Conservation (phyloP, 1,140 invertebrate species). For the Pseudomyrmex pallidus region DNA sequence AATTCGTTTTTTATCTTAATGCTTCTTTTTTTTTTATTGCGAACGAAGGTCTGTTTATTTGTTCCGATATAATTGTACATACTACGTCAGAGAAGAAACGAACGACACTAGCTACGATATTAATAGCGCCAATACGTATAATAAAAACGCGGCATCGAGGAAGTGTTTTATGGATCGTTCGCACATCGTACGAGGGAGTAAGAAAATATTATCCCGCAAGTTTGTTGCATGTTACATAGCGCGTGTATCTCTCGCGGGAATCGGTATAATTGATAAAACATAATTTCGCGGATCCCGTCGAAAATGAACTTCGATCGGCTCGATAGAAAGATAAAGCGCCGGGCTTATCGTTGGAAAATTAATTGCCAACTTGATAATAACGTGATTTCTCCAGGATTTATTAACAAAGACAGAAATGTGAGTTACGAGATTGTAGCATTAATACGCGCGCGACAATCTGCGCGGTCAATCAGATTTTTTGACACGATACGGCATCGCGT, state of each 20-base stretch:
- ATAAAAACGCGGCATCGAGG: background rate
- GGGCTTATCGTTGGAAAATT: background rate
- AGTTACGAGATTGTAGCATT: background rate
- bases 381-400: background rate
- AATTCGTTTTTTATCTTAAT: background rate
- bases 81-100: background rate
- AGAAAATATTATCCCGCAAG: background rate
- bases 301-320: background rate
- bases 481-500: background rate
- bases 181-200: background rate
- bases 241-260: conserved; percentile 1
- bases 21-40: background rate
- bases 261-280: background rate
- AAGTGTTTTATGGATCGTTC: conserved; percentile 12
- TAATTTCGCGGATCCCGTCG: background rate
- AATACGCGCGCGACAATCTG: background rate
- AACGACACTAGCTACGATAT: background rate
- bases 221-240: background rate
- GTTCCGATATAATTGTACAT: background rate
- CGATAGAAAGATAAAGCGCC: background rate
- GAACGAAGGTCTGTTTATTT: background rate
- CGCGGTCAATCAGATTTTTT: background rate
- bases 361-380: background rate
- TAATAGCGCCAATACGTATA: conserved; percentile 1
- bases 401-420: background rate